Conservation (phyloP, 2,888 invertebrate species). For the Drosophila seclusa region DNA sequence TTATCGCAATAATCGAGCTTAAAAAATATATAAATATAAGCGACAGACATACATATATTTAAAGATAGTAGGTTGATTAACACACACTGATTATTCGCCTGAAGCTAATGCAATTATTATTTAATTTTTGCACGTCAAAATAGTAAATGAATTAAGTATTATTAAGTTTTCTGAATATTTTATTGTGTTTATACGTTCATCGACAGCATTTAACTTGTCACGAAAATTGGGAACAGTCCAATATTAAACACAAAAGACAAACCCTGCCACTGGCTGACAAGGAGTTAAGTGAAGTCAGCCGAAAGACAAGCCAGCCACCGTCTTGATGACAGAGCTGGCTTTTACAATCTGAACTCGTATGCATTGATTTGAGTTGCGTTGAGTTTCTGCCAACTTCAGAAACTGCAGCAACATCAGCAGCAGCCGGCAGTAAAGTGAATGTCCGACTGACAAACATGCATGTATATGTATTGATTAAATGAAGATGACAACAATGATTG, state of each 20-base stretch:
- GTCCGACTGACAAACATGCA: constrained; percentile 30
- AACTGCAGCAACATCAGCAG: constrained; percentile 18
- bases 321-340: constrained; percentile 51
- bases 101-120: background rate
- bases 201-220: constrained; percentile 1
- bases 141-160: background rate
- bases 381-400: constrained; percentile 56
- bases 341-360: constrained; percentile 13
- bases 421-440: constrained; percentile 39
- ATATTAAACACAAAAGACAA: constrained; percentile 15
- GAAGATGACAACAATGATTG: constrained; percentile 74
- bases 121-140: background rate
- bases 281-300: constrained; percentile 33
- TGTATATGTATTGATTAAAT: constrained; percentile 65
- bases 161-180: background rate
- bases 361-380: constrained; percentile 44
- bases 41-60: background rate
- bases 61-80: background rate
- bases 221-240: constrained; percentile 9
- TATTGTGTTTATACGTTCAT: background rate
- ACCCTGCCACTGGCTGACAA: constrained; percentile 25
- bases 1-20: background rate
- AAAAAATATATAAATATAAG: background rate
- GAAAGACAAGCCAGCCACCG: constrained; percentile 28
- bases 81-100: background rate